These are phyloP conservation scores for Forbesichthys papilliferus DNA, from an alignment of 2,113 vertebrate genomes.

Conservation along the genomic window DNA sequence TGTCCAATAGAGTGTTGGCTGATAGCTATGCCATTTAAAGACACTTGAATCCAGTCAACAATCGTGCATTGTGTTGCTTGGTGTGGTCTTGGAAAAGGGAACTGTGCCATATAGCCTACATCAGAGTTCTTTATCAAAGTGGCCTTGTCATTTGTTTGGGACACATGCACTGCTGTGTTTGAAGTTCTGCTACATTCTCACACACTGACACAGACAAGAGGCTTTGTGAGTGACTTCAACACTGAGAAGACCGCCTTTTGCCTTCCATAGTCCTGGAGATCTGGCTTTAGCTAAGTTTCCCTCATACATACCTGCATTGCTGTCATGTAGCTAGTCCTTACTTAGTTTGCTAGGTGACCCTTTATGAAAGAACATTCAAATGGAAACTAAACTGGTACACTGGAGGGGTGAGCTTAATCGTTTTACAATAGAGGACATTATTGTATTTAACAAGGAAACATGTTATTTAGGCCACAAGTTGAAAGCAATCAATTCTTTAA, in stretches of 20 bases:
- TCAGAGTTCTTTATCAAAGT: conserved; percentile 38
- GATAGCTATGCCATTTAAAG: conserved; percentile 5
- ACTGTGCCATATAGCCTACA: conserved; percentile 4
- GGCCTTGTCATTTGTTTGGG: conserved; percentile 43
- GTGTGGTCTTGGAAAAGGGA: background rate
- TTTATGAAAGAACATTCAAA: background rate
- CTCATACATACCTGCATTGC: background rate
- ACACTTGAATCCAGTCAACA: conserved; percentile 28
- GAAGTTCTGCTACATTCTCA: conserved; percentile 32
- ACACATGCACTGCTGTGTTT: conserved; percentile 1
- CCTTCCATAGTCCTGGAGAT: conserved; percentile 4
- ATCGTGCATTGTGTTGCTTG: conserved; percentile 29
- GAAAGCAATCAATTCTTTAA: too few species aligned
- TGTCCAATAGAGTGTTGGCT: background rate
- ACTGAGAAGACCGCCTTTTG: conserved; percentile 7
- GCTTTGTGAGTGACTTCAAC: conserved; percentile 15
- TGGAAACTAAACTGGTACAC: background rate
- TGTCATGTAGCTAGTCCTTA: background rate
- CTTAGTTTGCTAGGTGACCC: background rate
- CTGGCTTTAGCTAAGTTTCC: background rate
- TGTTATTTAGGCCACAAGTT: too few species aligned
- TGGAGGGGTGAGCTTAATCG: too few species aligned
- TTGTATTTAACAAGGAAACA: too few species aligned
- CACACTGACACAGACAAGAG: background rate
- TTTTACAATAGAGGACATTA: too few species aligned